Percentiles rank a stretch among this genome's conserved stretches.
These are phyloP conservation scores for Nomada ruficornis DNA, from an alignment of 2,888 invertebrate species.

Conservation along the genomic window DNA sequence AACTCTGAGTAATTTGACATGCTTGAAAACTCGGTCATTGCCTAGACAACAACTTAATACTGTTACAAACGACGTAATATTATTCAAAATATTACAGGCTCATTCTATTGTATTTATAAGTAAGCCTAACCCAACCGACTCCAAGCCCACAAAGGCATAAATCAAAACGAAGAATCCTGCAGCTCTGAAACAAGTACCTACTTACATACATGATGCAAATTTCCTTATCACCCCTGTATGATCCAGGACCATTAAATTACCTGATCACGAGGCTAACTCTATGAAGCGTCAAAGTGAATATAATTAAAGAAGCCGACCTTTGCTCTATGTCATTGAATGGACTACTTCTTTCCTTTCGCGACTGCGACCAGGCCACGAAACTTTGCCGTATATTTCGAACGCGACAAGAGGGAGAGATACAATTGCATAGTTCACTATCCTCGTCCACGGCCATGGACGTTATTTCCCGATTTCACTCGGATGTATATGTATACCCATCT, in stretches of 20 bases:
- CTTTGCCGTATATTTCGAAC: slow-evolving; percentile 48
- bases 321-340: not conserved
- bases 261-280: slow-evolving; percentile 31
- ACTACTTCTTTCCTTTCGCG: slow-evolving; percentile 4
- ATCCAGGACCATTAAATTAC: slow-evolving; percentile 66
- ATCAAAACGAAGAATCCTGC: not conserved
- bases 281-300: slow-evolving; percentile 21
- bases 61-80: no score
- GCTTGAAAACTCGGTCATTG: no score
- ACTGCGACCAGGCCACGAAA: slow-evolving; percentile 8
- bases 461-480: slow-evolving; percentile 26
- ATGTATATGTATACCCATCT: slow-evolving; percentile 34
- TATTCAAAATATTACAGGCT: no score
- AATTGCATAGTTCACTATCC: slow-evolving; percentile 20
- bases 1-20: no score
- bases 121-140: no score
- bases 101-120: no score
- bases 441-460: not conserved
- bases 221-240: slow-evolving; percentile 32
- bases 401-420: not conserved
- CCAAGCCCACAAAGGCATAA: not conserved
- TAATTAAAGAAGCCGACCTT: slow-evolving; percentile 61
- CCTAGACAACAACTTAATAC: no score
- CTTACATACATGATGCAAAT: slow-evolving; percentile 20
- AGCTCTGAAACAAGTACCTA: not conserved